Base-by-base conservation (phyloP, 2,888 invertebrate genomes). In the Maniola hyperantus region DNA sequence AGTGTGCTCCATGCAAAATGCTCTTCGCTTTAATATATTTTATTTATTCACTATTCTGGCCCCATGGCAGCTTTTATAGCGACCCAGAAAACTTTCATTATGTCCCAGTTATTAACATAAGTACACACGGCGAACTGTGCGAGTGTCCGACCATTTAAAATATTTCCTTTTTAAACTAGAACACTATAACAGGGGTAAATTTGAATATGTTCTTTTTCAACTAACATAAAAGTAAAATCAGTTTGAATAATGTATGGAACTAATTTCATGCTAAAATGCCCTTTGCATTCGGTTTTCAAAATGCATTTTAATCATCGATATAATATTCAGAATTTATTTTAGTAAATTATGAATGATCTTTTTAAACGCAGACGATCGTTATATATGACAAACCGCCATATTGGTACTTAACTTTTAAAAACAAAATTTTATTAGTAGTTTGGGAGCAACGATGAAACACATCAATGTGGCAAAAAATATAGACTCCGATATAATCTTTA, bases 41-140 rank as follows among this genome's bases (percentile, higher is more conserved):
- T 53, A 62, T 62, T 62, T 62, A 62, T 62, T 51, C 62, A 62
- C 51, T n/a, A 51, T 61, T 51, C 61, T 51, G 1, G 51, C 18
- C 39, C 62, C 53, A 53, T 62, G 42, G 62, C 62, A 42, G 61
- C 61, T 53, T 53, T 53, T 60, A 51, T 42, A 62, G 42, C 53
- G 62, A 42, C 53, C 62, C 53, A 62, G 62, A 62, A 62, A 62
- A 62, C 53, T 62, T 62, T 62, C 51, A 62, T 53, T 62, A 53
- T 62, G 53, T 42, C 62, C 61, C 53, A 53, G 51, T 42, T 62
- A 62, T 62, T 62, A 62, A 53, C 62, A 53, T 62, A 62, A 62
- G 62, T 62, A 62, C 53, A 62, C 51, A 62, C 42, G 53, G 53
- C 51, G 50, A 51, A 51, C 20, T 61, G 34, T 6, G n/a, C 39